Conservation (phyloP, 2,888 invertebrate genomes). For the Hemistola chrysoprasaria region DNA sequence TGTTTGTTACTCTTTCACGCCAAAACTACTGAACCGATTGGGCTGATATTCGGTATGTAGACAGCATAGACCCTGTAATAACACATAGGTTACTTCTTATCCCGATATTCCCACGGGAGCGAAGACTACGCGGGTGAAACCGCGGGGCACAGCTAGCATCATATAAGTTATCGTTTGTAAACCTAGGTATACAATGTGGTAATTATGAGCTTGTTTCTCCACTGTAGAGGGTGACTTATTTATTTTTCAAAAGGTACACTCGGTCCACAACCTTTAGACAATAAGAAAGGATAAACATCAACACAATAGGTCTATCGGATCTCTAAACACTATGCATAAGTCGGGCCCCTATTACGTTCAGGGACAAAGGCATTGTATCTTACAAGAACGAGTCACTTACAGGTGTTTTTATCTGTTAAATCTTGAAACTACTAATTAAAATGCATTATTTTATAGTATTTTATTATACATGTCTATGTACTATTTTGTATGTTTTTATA, state of each 20-base stretch:
- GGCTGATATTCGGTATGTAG: too few species aligned
- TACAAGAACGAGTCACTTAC: conserved; percentile 27
- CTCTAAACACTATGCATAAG: conserved; percentile 28
- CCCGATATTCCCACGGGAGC: too few species aligned
- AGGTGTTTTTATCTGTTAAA: conserved; percentile 2
- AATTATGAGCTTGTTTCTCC: conserved; percentile 2
- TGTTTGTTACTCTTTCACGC: too few species aligned
- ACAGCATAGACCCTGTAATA: too few species aligned
- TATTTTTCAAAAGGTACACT: conserved; percentile 16
- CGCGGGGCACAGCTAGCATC: too few species aligned
- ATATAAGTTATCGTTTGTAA: background rate
- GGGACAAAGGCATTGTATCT: conserved; percentile 20
- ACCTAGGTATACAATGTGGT: background rate
- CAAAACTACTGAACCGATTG: too few species aligned
- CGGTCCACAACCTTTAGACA: conserved; percentile 16
- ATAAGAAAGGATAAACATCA: conserved; percentile 18
- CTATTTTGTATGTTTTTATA: too few species aligned
- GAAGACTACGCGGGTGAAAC: too few species aligned
- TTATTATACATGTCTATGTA: too few species aligned
- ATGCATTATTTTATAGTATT: conserved; percentile 1
- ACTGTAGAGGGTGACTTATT: conserved; percentile 1
- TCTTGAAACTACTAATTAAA: conserved; percentile 2
- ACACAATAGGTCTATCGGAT: conserved; percentile 25
- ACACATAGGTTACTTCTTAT: too few species aligned
- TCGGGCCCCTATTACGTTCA: conserved; percentile 13